Conservation (phyloP, 2,113 vertebrate species). For the Gorsachius goisagi region DNA sequence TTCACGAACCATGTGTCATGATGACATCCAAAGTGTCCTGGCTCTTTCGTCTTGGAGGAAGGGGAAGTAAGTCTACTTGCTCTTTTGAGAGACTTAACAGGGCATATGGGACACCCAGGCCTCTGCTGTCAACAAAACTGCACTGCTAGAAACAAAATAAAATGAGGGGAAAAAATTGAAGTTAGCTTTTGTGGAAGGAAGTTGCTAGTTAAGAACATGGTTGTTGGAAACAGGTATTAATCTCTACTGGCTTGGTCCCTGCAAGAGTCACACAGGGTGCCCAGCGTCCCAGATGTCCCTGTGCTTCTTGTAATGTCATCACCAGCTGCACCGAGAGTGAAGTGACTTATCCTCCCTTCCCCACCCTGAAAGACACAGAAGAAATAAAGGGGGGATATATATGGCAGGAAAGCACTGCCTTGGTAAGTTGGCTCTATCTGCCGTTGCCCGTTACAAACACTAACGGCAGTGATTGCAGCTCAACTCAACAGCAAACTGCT, state of each 20-base stretch:
- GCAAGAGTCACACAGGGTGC: neutral
- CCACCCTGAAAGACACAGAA: neutral
- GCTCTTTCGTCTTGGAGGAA: neutral
- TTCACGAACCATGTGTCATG: neutral
- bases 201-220: neutral
- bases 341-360: neutral
- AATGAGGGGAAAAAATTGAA: neutral
- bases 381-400: neutral
- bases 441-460: neutral
- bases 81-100: neutral
- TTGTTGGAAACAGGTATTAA: slow-evolving; percentile 38
- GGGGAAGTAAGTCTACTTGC: neutral
- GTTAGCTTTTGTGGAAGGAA: slow-evolving; percentile 4
- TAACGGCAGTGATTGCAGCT: neutral
- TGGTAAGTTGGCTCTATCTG: neutral
- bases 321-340: neutral
- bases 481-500: neutral
- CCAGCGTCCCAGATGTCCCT: neutral
- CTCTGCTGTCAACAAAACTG: neutral
- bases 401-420: neutral
- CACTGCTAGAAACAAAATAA: neutral
- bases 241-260: neutral
- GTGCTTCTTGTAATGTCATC: neutral
- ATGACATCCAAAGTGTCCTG: neutral
- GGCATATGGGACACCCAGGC: neutral